Percentiles rank a stretch among this genome's conserved stretches.
phyloP scores from a whole-genome alignment of 1,140 invertebrate genomes.

The Mesaphorura yosii region DNA sequence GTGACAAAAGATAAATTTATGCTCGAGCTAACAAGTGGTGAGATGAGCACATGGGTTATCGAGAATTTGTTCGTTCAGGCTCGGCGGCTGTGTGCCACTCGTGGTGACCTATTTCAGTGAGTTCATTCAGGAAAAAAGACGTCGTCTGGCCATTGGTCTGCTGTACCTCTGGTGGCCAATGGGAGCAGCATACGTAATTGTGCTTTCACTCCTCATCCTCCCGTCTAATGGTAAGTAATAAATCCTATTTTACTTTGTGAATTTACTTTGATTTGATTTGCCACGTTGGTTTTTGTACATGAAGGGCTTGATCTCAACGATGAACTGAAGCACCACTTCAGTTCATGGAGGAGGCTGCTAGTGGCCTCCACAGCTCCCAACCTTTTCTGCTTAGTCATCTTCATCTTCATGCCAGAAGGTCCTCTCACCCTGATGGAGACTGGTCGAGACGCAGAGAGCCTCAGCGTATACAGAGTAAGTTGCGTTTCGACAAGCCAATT shows the following conservation, averaged over 20 bases:
- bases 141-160: slow-evolving; percentile 18
- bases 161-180: slow-evolving; percentile 29
- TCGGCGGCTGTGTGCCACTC: slow-evolving; percentile 29
- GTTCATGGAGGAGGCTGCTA: slow-evolving; percentile 28
- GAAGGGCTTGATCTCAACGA: slow-evolving; percentile 30
- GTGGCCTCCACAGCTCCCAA: slow-evolving; percentile 25
- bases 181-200: slow-evolving; percentile 29
- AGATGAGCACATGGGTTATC: too few relatives aligned
- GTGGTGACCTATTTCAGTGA: slow-evolving; percentile 28
- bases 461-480: slow-evolving; percentile 28
- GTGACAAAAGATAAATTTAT: slow-evolving; percentile 5
- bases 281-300: not conserved
- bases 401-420: slow-evolving; percentile 31
- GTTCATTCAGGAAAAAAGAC: slow-evolving; percentile 28
- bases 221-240: slow-evolving; percentile 28
- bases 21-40: too few relatives aligned
- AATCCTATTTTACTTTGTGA: not conserved
- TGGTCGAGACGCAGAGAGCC: slow-evolving; percentile 28
- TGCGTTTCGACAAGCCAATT: not conserved
- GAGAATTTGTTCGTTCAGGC: slow-evolving; percentile 11
- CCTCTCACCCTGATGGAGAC: slow-evolving; percentile 30
- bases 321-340: slow-evolving; percentile 29
- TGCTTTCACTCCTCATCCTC: slow-evolving; percentile 28
- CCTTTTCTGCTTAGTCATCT: slow-evolving; percentile 19
- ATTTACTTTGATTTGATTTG: not conserved